phyloP scores from a whole-genome alignment of 92 coral and sea anemone species.

The Zoanthus sansibaricus region DNA sequence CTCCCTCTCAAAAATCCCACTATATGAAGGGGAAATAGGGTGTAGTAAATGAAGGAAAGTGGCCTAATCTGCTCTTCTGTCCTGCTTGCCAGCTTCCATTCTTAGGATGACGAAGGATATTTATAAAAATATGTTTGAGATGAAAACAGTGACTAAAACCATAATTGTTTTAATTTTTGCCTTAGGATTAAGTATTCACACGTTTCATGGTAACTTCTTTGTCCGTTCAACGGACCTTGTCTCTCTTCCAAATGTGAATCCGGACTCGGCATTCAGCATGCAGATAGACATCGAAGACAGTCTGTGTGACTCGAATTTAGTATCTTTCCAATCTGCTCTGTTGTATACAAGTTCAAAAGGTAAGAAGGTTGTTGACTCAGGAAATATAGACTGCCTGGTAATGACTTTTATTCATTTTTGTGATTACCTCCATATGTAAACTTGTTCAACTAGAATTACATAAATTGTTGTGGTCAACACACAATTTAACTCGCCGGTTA shows the following conservation, averaged over 20 bases:
- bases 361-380: constrained; percentile 4
- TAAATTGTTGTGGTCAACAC: no score
- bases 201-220: constrained; percentile 99
- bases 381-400: background rate
- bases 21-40: no score
- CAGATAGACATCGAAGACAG: constrained; percentile 98
- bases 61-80: no score
- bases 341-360: constrained; percentile 97
- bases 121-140: no score
- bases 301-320: constrained; percentile 82
- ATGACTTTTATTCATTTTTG: no score
- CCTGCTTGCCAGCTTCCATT: no score
- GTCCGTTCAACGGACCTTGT: constrained; percentile 99
- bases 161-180: background rate
- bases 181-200: constrained; percentile 94
- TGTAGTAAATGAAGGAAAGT: no score
- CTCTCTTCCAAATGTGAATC: constrained; percentile 96
- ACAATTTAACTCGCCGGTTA: no score
- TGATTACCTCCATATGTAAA: no score
- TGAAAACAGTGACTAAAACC: background rate
- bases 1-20: no score
- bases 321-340: constrained; percentile 97
- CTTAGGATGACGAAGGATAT: no score
- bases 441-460: no score
- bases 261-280: constrained; percentile 93